Base-by-base conservation (phyloP, 2,113 vertebrate genomes). In the Stigmatopora nigra region DNA sequence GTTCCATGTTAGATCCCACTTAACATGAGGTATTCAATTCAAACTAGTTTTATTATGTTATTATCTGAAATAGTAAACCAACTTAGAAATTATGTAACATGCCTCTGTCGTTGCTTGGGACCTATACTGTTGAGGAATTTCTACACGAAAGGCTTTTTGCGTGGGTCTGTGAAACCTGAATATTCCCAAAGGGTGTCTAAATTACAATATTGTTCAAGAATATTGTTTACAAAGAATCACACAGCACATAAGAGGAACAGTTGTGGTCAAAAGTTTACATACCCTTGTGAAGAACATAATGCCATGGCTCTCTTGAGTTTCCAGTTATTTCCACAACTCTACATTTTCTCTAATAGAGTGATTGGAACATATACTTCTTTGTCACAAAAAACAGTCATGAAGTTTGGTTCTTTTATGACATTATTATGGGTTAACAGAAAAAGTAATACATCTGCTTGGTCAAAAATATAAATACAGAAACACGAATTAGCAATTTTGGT, bases 111-210 rank as follows among this genome's bases (percentile, higher is more conserved):
- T 72, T 84, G 82, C 76, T 82, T 87, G 88, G 88, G 87, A 69
- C 85, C 84, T 75, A 87, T 87, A 89, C 88, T 89, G 82, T 86
- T 91, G 78, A 88, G 84, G 88, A 90, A 82, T 81, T 87, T 89
- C 82, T 89, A 88, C 82, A 86, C 87, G 9, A 41, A 41, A 1
- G 38, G 38, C 38, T 41, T 7, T 41, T 7, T 41, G 38, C 9
- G 4, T 41, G 38, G 38, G 38, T 41, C 38, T 41, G 9, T 10
- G 9, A 10, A 41, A 41, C 38, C 38, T 41, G 38, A 89, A 87
- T 77, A 82, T 64, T 64, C 57, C 56, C 64, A 65, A 81, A 64
- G 68, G 68, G 67, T 19, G 8, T 52, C 49, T 1, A 20, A 22
- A 19, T 53, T 12, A 53, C 51, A 5, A 53, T n/a, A 53, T 48